Conservation (phyloP, 2,888 invertebrate genomes). For the Erebia aethiops region DNA sequence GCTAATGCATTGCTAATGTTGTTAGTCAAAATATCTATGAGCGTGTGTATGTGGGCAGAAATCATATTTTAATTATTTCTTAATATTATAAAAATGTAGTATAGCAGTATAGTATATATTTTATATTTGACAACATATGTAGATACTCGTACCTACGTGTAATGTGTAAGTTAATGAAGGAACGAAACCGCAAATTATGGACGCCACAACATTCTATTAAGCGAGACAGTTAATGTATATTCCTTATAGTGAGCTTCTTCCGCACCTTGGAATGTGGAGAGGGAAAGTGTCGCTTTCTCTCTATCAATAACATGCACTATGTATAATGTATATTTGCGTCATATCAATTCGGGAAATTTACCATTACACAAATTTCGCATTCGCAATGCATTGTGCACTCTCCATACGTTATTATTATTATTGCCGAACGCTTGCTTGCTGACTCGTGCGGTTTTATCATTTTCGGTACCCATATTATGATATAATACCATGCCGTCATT, state of each 20-base stretch:
- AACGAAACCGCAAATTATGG: constrained; percentile 64
- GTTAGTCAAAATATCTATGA: constrained; percentile 3
- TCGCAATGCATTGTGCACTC: constrained; percentile 69
- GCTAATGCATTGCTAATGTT: constrained; percentile 71
- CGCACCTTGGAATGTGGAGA: constrained; percentile 54
- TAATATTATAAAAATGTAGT: background rate
- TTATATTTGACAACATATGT: background rate
- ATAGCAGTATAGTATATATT: background rate
- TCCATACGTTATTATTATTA: constrained; percentile 53
- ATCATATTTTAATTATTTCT: background rate
- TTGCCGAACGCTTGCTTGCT: constrained; percentile 75
- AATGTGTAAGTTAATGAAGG: constrained; percentile 33
- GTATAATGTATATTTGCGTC: constrained; percentile 26
- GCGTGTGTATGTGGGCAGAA: background rate
- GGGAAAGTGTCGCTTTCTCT: constrained; percentile 72
- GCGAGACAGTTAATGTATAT: constrained; percentile 53
- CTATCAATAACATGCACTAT: constrained; percentile 46
- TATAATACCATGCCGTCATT: constrained; percentile 35
- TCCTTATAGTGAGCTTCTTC: constrained; percentile 54
- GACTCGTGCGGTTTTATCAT: constrained; percentile 61
- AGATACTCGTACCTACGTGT: background rate
- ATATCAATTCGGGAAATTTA: constrained; percentile 41
- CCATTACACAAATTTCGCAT: constrained; percentile 50
- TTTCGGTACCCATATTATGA: constrained; percentile 55
- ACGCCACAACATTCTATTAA: constrained; percentile 60